Base-by-base conservation (phyloP, 2,113 vertebrate genomes). In the Chlorodrepanis virens region DNA sequence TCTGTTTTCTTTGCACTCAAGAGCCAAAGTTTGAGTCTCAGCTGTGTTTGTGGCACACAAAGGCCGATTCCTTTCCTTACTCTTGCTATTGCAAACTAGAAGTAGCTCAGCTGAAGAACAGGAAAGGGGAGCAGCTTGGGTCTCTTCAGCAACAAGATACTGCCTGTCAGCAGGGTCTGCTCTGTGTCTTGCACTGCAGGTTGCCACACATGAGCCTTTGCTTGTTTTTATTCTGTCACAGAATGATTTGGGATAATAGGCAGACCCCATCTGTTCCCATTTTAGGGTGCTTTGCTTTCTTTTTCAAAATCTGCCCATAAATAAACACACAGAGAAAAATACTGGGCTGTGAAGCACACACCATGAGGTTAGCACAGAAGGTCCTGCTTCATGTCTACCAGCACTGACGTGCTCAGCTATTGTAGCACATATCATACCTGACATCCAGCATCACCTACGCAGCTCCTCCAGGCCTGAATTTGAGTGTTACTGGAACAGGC, bases 231-330 rank as follows among this genome's bases (percentile, higher is more conserved):
- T 95, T 93, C 94, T 96, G 95, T 88, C 95, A 83, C 1, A 93
- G 75, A 92, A 95, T 93, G 92, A 95, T 86, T 90, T 93, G 88
- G 90, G 93, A 96, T 95, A 93, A 96, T 90, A 96, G 94, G 93
- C 92, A 95, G 95, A 88, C 80, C 82, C 85, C 94, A 95, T 96
- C 94, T 96, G 96, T 91, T 96, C 93, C 69, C 89, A 56, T 92
- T 97, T 97, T 95, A 90, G 79, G 68, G 86, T 0, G 71, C 83
- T 96, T 96, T 96, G 79, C 83, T 92, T 96, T 95, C 64, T 94
- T 93, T 93, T 89, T 93, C 72, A 81, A 96, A 96, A 76, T 70
- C 90, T 89, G 68, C 40, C 83, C 63, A 70, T 94, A 97, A 97
- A 96, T 92, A 97, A 95, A 90, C 79, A 88, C 78, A 65, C 23